Conservation (phyloP, 2,797 vertebrate genomes). For the Decapterus maruadsi region DNA sequence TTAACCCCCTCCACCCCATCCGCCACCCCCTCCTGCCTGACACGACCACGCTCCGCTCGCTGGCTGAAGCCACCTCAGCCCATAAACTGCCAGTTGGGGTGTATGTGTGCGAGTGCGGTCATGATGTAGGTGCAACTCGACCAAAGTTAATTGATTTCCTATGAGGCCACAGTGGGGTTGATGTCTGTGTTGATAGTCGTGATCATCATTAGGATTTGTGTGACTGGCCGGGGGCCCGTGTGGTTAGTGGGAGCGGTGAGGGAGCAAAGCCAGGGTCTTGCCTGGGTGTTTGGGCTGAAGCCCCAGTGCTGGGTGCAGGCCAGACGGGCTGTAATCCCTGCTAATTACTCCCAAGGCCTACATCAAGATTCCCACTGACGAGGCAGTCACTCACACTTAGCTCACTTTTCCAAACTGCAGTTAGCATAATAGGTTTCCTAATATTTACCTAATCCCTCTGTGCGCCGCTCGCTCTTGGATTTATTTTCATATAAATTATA, state of each 20-base stretch:
- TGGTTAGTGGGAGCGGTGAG: constrained; percentile 56
- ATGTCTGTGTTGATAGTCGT: constrained; percentile 56
- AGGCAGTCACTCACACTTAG: constrained; percentile 70
- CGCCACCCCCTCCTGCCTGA: background rate
- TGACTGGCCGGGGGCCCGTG: constrained; percentile 60
- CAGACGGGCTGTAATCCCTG: constrained; percentile 80
- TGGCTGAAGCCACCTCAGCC: constrained; percentile 29
- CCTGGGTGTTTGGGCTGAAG: constrained; percentile 78
- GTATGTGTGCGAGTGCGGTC: constrained; percentile 2
- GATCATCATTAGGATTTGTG: constrained; percentile 61
- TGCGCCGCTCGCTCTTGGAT: constrained; percentile 46
- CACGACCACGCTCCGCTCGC: constrained; percentile 13
- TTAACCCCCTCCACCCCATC: constrained; percentile 16
- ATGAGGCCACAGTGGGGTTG: constrained; percentile 36
- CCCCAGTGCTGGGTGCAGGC: constrained; percentile 71
- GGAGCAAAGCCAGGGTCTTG: constrained; percentile 76
- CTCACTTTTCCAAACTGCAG: constrained; percentile 72
- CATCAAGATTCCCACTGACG: constrained; percentile 73
- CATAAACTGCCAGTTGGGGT: background rate
- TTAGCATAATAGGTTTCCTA: constrained; percentile 72
- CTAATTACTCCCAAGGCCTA: constrained; percentile 84
- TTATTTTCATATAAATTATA: constrained; percentile 69
- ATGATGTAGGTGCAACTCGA: constrained; percentile 54
- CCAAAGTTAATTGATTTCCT: constrained; percentile 54
- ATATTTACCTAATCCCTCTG: constrained; percentile 71